A percentile compares a stretch with the other conserved stretches of the same genome.
phyloP scores from a whole-genome alignment of 2,888 invertebrate species.

The Cephus runcator region DNA sequence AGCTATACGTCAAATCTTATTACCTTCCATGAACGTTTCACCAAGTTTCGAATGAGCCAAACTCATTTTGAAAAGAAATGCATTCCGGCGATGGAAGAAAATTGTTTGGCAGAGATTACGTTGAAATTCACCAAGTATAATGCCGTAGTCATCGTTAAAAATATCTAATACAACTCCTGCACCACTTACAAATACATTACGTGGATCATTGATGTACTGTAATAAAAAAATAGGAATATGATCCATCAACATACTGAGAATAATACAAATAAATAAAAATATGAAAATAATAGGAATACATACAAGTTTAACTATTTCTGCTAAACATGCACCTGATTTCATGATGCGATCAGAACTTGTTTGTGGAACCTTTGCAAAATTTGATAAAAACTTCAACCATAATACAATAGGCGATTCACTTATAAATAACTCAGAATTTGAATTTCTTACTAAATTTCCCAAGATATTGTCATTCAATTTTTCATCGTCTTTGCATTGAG shows the following conservation, averaged over 20 bases:
- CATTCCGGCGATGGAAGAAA: constrained; percentile 44
- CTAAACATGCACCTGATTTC: constrained; percentile 12
- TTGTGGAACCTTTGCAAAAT: constrained; percentile 15
- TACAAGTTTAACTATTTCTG: constrained; percentile 9
- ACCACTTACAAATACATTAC: constrained; percentile 37
- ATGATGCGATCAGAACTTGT: constrained; percentile 15
- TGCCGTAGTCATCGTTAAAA: constrained; percentile 43
- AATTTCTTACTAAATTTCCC: not conserved
- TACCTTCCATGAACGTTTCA: constrained; percentile 28
- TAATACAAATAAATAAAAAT: constrained; percentile 4
- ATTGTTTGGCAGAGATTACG: constrained; percentile 41
- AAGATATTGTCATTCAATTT: not conserved
- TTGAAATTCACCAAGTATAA: constrained; percentile 41
- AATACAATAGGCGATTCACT: not conserved
- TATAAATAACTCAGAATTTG: not conserved
- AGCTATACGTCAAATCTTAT: not conserved
- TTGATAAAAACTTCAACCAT: not conserved
- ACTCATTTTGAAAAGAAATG: constrained; percentile 24
- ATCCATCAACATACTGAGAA: not conserved
- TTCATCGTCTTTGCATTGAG: constrained; percentile 10
- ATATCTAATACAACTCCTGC: constrained; percentile 37
- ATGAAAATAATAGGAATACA: constrained; percentile 1
- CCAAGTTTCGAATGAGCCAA: constrained; percentile 20
- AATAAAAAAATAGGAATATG: constrained; percentile 17
- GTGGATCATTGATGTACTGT: constrained; percentile 37